phyloP scores from a whole-genome alignment of 2,113 vertebrate genomes.

The Tyto alba region DNA sequence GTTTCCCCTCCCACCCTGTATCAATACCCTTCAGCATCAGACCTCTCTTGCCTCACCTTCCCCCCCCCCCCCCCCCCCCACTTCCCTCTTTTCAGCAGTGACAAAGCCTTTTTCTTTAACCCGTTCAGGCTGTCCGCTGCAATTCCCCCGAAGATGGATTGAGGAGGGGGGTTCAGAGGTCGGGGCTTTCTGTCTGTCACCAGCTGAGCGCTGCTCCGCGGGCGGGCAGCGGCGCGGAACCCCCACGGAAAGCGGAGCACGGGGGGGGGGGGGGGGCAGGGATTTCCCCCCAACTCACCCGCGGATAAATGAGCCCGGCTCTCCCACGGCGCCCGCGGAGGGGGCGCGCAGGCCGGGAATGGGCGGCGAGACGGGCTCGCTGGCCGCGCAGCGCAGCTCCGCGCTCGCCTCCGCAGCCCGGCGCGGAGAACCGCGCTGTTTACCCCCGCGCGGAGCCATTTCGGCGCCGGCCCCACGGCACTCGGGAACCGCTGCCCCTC shows the following conservation, averaged over 20 bases:
- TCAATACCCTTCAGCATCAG: neutral
- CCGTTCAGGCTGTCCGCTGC: neutral
- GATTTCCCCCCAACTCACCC: neutral
- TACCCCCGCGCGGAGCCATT: neutral
- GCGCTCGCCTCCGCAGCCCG: neutral
- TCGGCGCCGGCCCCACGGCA: neutral
- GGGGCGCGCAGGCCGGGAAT: neutral
- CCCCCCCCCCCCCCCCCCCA: fast-evolving
- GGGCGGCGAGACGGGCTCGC: neutral
- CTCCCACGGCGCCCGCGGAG: neutral
- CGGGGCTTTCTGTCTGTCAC: neutral
- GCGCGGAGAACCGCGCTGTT: neutral
- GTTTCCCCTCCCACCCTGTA: neutral
- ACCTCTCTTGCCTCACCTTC: neutral
- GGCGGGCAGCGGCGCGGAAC: neutral
- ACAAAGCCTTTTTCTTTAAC: slow-evolving; percentile 15
- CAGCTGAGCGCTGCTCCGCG: neutral
- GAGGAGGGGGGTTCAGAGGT: neutral
- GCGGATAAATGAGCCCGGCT: neutral
- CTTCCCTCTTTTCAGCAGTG: neutral
- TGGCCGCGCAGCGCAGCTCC: neutral
- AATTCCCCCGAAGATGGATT: neutral
- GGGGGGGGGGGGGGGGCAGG: neutral
- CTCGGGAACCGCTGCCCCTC: neutral
- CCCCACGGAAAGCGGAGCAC: neutral